Evolutionary conservation across 2,113 vertebrate species (phyloP).

Genomic region (Apaloderma vittatum): DNA sequence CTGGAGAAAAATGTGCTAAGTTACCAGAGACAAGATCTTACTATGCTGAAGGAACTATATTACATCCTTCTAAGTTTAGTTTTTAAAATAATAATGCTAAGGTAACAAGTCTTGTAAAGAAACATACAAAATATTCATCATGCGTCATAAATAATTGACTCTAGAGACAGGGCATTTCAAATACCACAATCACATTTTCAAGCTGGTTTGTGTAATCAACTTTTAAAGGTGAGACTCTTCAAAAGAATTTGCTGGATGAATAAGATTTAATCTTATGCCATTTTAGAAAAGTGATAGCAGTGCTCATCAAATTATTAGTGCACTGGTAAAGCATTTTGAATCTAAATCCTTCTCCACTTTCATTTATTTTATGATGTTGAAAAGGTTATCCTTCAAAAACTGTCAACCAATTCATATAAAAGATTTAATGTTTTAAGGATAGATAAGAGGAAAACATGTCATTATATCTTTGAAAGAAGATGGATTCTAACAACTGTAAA

Average conservation of each 20-base stretch:
- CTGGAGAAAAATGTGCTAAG: constrained; percentile 39
- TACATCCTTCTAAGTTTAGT: background rate
- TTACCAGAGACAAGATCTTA: constrained; percentile 25
- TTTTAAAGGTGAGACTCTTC: constrained; percentile 67
- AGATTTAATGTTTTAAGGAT: constrained; percentile 77
- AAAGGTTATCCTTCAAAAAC: constrained; percentile 83
- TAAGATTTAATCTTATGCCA: constrained; percentile 77
- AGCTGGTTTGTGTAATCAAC: constrained; percentile 57
- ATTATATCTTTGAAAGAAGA: constrained; percentile 71
- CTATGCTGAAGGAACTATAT: background rate
- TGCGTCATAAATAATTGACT: constrained; percentile 43
- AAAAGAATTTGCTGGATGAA: constrained; percentile 70
- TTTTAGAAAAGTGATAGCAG: constrained; percentile 76
- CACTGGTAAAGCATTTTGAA: constrained; percentile 72
- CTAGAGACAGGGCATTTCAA: constrained; percentile 56
- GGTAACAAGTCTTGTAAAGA: background rate
- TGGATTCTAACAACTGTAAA: constrained; percentile 68
- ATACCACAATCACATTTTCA: constrained; percentile 75
- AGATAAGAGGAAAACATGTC: constrained; percentile 75
- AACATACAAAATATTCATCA: constrained; percentile 16
- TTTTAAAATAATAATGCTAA: background rate
- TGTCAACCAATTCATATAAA: constrained; percentile 78
- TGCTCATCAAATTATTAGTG: constrained; percentile 78
- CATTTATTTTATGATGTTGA: constrained; percentile 78
- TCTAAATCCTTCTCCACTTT: constrained; percentile 73